Conservation (phyloP, 1,140 invertebrate species). For the Halictus rubicundus region DNA sequence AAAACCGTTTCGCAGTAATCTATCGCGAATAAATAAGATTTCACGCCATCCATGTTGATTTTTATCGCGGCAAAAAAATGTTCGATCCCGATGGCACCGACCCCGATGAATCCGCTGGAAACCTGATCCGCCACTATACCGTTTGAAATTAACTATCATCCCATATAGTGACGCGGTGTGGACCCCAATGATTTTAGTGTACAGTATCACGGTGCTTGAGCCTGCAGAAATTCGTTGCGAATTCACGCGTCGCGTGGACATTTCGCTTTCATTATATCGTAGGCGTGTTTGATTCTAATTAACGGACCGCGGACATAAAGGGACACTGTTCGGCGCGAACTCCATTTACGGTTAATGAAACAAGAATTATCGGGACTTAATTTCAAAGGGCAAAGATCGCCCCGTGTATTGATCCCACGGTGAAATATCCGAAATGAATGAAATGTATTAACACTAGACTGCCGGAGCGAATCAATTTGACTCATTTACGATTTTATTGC, state of each 20-base stretch:
- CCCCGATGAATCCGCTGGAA: background rate
- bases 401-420: too few relatives aligned
- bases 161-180: background rate
- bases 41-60: background rate
- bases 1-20: background rate
- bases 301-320: background rate
- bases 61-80: background rate
- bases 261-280: constrained; percentile 22
- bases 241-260: constrained; percentile 2
- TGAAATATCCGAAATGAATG: too few relatives aligned
- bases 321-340: background rate
- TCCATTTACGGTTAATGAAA: background rate
- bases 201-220: constrained; percentile 1
- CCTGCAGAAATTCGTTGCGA: constrained; percentile 6
- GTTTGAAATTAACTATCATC: constrained; percentile 18
- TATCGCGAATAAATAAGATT: background rate
- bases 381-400: background rate
- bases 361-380: background rate
- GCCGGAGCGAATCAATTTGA: too few relatives aligned
- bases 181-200: background rate
- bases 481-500: too few relatives aligned
- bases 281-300: background rate
- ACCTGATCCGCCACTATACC: background rate
- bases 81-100: background rate
- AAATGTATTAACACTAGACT: too few relatives aligned